Conservation (phyloP, 2,797 vertebrate species). For the Perodicticus potto region DNA sequence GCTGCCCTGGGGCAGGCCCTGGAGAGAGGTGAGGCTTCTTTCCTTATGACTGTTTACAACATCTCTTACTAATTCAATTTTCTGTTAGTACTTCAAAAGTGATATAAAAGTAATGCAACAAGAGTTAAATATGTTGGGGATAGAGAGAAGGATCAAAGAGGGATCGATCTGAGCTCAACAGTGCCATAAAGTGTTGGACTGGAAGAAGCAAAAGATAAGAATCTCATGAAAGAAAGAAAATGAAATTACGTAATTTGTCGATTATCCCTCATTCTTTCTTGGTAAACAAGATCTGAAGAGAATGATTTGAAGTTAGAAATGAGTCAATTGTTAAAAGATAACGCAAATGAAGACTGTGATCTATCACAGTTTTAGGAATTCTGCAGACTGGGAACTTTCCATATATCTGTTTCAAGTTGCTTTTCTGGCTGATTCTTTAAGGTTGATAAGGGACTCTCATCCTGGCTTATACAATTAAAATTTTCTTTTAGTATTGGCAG, state of each 20-base stretch:
- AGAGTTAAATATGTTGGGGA: neutral
- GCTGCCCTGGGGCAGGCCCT: neutral
- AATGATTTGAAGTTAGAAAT: neutral
- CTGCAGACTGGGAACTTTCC: neutral
- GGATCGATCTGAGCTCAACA: neutral
- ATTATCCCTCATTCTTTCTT: neutral
- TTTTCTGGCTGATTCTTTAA: neutral
- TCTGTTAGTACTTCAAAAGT: neutral
- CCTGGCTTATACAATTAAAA: neutral
- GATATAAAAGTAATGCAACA: neutral
- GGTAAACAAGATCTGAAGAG: neutral
- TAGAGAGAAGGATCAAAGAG: neutral
- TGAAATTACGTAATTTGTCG: neutral
- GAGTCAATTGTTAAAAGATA: neutral
- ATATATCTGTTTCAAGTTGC: neutral
- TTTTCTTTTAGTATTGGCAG: neutral
- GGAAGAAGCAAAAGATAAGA: neutral
- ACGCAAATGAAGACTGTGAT: neutral
- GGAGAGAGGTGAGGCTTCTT: conserved; percentile 85
- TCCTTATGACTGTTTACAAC: neutral
- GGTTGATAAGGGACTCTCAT: neutral
- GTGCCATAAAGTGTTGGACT: neutral
- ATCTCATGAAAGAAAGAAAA: neutral
- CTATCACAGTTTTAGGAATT: neutral
- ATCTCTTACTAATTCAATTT: neutral